Percentiles rank a stretch among this genome's conserved stretches.
Evolutionary conservation across 2,888 invertebrate genomes (phyloP).

Genomic region (Chrysolina haemoptera): DNA sequence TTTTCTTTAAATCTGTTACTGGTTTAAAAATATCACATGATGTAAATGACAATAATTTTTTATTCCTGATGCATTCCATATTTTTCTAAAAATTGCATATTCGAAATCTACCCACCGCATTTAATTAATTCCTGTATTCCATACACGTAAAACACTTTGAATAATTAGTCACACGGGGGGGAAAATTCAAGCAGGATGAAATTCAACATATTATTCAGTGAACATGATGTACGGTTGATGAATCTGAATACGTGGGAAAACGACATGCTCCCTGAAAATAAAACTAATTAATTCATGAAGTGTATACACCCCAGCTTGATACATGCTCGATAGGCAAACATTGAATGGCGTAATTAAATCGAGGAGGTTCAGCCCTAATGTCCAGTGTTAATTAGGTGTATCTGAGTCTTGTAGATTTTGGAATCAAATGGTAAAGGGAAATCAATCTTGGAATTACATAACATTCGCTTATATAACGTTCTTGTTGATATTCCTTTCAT

Average conservation of each 20-base stretch:
- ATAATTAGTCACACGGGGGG: constrained; percentile 23
- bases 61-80: background rate
- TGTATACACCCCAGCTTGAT: background rate
- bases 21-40: no score
- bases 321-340: background rate
- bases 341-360: background rate
- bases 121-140: constrained; percentile 17
- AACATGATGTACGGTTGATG: constrained; percentile 40
- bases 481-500: no score
- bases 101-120: background rate
- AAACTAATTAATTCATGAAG: constrained; percentile 37
- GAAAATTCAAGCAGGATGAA: constrained; percentile 34
- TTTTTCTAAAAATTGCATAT: background rate
- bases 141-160: constrained; percentile 25
- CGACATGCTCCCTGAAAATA: constrained; percentile 37
- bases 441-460: no score
- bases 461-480: no score
- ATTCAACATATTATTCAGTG: constrained; percentile 31
- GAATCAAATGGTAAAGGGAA: background rate
- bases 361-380: background rate
- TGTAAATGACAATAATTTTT: no score
- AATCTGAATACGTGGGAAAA: constrained; percentile 41
- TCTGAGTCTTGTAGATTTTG: background rate
- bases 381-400: background rate
- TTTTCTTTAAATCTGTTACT: background rate